Percentiles rank a stretch among this genome's conserved stretches.
Evolutionary conservation across 2,888 invertebrate species (phyloP).

Genomic region (Criorhina ranunculi): DNA sequence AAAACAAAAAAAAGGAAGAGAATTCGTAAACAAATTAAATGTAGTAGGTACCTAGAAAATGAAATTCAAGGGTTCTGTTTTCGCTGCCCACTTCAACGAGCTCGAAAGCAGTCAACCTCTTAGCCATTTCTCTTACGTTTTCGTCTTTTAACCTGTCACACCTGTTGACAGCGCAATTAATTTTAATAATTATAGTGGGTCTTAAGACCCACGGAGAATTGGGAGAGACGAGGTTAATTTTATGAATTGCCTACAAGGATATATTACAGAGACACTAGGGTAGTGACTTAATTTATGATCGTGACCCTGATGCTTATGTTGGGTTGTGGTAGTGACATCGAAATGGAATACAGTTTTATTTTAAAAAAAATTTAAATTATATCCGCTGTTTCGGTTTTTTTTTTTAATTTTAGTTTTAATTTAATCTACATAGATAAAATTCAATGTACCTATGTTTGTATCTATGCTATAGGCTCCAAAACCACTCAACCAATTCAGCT

Average conservation of each 20-base stretch:
- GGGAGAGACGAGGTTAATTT: conserved; percentile 38
- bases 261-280: not conserved
- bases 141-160: conserved; percentile 34
- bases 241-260: conserved; percentile 29
- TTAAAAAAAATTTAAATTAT: no score
- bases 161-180: conserved; percentile 73
- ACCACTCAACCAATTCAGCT: no score
- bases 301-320: conserved; percentile 47
- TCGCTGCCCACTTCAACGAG: not conserved
- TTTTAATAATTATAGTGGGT: conserved; percentile 69
- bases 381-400: no score
- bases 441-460: no score
- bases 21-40: no score
- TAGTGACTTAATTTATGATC: conserved; percentile 60
- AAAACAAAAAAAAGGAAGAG: not conserved
- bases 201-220: conserved; percentile 8
- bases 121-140: conserved; percentile 7
- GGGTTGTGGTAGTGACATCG: conserved; percentile 11
- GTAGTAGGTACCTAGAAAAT: conserved; percentile 1
- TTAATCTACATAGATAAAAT: no score
- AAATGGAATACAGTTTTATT: not conserved
- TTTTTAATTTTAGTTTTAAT: no score
- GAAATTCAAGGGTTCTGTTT: conserved; percentile 24
- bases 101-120: conserved; percentile 31
- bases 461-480: no score